Percentiles rank a stretch among this genome's conserved stretches.
Evolutionary conservation across 2,888 invertebrate species (phyloP).

Genomic region (Tetramorium bicarinatum): DNA sequence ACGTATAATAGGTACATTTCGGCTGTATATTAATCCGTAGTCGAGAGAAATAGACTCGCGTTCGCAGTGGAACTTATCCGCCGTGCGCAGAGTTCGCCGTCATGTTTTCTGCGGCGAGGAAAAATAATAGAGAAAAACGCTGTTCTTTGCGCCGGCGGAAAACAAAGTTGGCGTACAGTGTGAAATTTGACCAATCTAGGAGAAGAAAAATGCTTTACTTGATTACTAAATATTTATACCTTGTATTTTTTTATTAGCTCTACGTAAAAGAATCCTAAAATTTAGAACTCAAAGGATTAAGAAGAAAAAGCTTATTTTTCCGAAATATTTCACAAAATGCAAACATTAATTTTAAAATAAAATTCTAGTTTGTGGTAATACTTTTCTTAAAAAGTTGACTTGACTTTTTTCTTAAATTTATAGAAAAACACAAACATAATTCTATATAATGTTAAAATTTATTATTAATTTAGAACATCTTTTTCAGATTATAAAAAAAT

Average conservation of each 20-base stretch:
- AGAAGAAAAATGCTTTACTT: conserved; percentile 35
- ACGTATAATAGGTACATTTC: conserved; percentile 73
- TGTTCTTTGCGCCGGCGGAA: conserved; percentile 16
- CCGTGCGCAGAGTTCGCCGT: conserved; percentile 42
- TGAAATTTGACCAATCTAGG: conserved; percentile 31
- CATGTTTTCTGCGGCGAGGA: conserved; percentile 28
- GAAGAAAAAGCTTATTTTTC: neutral
- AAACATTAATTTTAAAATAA: neutral
- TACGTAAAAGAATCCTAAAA: neutral
- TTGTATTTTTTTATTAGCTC: neutral
- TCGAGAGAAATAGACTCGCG: conserved; percentile 59
- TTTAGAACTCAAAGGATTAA: neutral
- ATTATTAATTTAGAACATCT: neutral
- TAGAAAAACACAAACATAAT: neutral
- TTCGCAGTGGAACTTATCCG: conserved; percentile 48
- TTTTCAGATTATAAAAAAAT: neutral
- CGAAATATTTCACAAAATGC: neutral
- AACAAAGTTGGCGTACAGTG: conserved; percentile 25
- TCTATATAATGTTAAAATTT: conserved; percentile 1
- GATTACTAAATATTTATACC: conserved; percentile 1
- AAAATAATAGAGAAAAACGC: conserved; percentile 41
- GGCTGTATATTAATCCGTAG: conserved; percentile 59
- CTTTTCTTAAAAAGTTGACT: neutral
- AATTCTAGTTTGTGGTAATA: neutral
- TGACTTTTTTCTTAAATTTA: neutral